A percentile compares a stretch with the other conserved stretches of the same genome.
These are phyloP conservation scores for Percopsis omiscomaycus DNA, from an alignment of 2,797 vertebrate genomes.

Conservation along the genomic window DNA sequence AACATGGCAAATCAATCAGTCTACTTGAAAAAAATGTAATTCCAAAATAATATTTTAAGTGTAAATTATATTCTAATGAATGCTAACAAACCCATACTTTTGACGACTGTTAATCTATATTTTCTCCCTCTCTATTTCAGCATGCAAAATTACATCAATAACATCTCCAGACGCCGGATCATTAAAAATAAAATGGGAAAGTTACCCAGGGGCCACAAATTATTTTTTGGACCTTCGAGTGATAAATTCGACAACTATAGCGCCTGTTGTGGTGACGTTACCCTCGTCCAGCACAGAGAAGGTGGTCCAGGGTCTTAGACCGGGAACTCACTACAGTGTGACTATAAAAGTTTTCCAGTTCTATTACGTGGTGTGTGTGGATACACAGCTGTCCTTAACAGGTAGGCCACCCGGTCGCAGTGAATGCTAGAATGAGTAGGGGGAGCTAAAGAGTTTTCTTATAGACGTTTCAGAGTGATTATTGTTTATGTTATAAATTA, in stretches of 20 bases:
- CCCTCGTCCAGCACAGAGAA: neutral
- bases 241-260: conserved; percentile 53
- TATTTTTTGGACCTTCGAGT: conserved; percentile 79
- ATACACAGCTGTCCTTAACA: conserved; percentile 52
- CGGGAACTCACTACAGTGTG: conserved; percentile 73
- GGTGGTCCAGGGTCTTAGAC: conserved; percentile 63
- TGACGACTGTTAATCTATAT: neutral
- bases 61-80: too few species aligned
- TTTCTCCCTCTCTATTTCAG: conserved; percentile 52
- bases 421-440: too few species aligned
- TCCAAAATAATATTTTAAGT: neutral
- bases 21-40: neutral
- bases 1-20: too few species aligned
- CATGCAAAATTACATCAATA: conserved; percentile 67
- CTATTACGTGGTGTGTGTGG: conserved; percentile 49
- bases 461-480: too few species aligned
- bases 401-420: conserved; percentile 52
- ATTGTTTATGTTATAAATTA: too few species aligned
- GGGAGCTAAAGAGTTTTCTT: too few species aligned
- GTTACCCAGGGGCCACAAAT: conserved; percentile 50
- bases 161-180: conserved; percentile 61
- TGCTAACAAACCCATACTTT: neutral
- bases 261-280: conserved; percentile 61
- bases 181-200: conserved; percentile 72
- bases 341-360: conserved; percentile 73